Base-by-base conservation (phyloP, 2,113 vertebrate genomes). In the Anarhynchus alexandrinus region DNA sequence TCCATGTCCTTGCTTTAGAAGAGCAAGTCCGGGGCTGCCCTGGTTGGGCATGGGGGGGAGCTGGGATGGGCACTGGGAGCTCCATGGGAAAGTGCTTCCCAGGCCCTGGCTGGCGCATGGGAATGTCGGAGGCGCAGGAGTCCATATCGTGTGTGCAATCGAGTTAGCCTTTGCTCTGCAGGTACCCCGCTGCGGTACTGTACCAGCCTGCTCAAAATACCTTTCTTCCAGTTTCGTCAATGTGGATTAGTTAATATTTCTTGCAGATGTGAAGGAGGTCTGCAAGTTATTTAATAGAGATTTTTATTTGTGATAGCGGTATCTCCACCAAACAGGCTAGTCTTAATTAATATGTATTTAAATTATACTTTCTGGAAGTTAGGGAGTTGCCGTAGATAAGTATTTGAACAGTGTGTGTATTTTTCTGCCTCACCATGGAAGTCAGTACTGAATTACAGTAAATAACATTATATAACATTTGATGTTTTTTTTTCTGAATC, bases 121-220 rank as follows among this genome's bases (percentile, higher is more conserved):
- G 20, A 26, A 30, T 5, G 22, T 4, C 38, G 12, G 16, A 0
- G 1, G 29, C 1, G 4, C 70, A 5, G 4, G 9, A 10, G 23
- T 22, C 77, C 0, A 0, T 27, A 1, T 2, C 4, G 1, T 4
- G 34, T 5, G 0, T 29, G 66, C n/a, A 5, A 0, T 5, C 0
- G 1, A 8, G 40, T 26, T 0, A 0, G 8, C 19, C 55, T 27
- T 36, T 0, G 0, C 45, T 54, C 79, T 49, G 43, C 54, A 18
- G 36, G 15, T 83, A 7, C n/a, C 18, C 21, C 30, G 3, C 42
- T 20, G 32, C 3, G 1, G 23, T 5, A 2, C 52, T 6, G 7
- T 13, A 1, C 0, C 0, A 26, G 13, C 55, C 26, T 42, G 23
- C 30, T 23, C 18, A 16, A 26, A 58, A 19, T 12, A 18, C 1